These are phyloP conservation scores for Scaptomyza polygonia DNA, from an alignment of 2,888 invertebrate species.

Conservation along the genomic window DNA sequence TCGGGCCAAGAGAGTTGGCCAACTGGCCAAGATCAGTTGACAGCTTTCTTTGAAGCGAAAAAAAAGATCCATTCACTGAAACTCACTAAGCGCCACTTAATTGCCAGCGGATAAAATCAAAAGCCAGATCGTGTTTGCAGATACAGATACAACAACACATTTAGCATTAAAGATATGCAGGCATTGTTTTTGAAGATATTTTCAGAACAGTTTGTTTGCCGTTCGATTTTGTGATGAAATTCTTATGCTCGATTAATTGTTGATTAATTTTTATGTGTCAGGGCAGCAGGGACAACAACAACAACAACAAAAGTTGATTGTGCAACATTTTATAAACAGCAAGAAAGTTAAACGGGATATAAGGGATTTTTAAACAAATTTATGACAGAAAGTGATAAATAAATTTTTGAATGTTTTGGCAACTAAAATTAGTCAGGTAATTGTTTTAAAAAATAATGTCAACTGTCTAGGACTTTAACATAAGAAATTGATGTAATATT, in stretches of 20 bases:
- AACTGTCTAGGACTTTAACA: too few species aligned
- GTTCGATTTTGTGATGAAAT: conserved; percentile 28
- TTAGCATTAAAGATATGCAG: conserved; percentile 13
- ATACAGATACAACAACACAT: conserved; percentile 47
- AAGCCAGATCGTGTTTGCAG: conserved; percentile 73
- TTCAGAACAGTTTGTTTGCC: conserved; percentile 2
- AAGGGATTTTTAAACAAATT: too few species aligned
- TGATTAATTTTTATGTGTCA: conserved; percentile 55
- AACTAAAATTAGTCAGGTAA: too few species aligned
- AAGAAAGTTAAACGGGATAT: too few species aligned
- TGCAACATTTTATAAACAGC: too few species aligned
- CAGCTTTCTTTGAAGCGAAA: conserved; percentile 71
- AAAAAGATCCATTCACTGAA: background rate
- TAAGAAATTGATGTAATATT: too few species aligned
- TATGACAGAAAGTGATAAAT: too few species aligned
- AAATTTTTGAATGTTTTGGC: too few species aligned
- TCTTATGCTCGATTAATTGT: conserved; percentile 58
- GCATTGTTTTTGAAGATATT: background rate
- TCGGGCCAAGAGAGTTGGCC: background rate
- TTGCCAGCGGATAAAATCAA: conserved; percentile 73
- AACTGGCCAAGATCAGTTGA: conserved; percentile 48
- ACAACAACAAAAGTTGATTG: conserved; percentile 3
- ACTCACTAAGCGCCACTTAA: conserved; percentile 51
- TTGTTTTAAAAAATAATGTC: too few species aligned
- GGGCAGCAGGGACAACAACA: background rate